Conservation (phyloP, 2,888 invertebrate species). For the Spicauda simplicius region DNA sequence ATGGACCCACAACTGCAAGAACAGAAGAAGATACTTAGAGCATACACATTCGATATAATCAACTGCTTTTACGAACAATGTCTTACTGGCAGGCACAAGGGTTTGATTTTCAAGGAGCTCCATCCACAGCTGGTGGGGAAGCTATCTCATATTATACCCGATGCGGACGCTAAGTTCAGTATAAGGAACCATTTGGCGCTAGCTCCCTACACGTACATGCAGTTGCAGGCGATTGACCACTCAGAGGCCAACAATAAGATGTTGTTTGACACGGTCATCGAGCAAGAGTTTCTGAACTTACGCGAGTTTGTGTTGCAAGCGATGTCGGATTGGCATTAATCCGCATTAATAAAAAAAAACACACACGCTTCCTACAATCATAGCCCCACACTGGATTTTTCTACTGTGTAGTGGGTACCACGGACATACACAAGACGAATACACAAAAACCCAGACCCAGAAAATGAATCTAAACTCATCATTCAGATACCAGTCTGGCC, state of each 20-base stretch:
- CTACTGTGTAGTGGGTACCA: too few relatives aligned
- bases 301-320: slow-evolving; percentile 58
- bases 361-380: too few relatives aligned
- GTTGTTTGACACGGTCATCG: slow-evolving; percentile 59
- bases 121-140: slow-evolving; percentile 61
- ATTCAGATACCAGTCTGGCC: too few relatives aligned
- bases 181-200: slow-evolving; percentile 70
- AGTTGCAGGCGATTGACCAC: slow-evolving; percentile 50
- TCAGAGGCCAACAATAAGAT: slow-evolving; percentile 57
- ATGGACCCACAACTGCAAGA: slow-evolving; percentile 48
- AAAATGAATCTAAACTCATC: too few relatives aligned
- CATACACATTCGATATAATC: slow-evolving; percentile 64
- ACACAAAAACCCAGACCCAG: too few relatives aligned
- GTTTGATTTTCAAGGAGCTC: slow-evolving; percentile 63
- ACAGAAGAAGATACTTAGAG: slow-evolving; percentile 55
- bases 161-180: slow-evolving; percentile 62
- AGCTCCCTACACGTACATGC: slow-evolving; percentile 63
- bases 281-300: slow-evolving; percentile 56
- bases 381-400: too few relatives aligned
- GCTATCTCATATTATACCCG: slow-evolving; percentile 59
- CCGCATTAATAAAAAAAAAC: too few relatives aligned
- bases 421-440: too few relatives aligned
- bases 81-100: slow-evolving; percentile 52
- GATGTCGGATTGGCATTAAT: slow-evolving; percentile 53
- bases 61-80: slow-evolving; percentile 69